Evolutionary conservation across 2,113 vertebrate genomes (phyloP).

Genomic region (Dipodomys ordii): DNA sequence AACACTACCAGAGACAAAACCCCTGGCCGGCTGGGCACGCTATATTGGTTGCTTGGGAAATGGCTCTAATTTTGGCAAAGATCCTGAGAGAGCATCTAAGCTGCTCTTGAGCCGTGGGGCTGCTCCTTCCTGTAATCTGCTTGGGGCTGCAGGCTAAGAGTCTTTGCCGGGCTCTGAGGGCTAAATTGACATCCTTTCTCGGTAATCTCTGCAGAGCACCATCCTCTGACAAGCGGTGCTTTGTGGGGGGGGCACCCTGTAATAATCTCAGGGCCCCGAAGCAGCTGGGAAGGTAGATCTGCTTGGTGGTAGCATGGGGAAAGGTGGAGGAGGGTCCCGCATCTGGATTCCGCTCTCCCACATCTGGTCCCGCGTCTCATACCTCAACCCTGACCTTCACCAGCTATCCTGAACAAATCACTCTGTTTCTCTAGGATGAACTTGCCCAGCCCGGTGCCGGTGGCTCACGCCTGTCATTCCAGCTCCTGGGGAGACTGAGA

Average conservation of each 20-base stretch:
- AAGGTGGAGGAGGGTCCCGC: background rate
- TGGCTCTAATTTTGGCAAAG: slow-evolving; percentile 30
- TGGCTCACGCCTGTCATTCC: too few relatives aligned
- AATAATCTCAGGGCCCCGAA: background rate
- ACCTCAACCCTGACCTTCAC: background rate
- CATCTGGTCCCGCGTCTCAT: background rate
- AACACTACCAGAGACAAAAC: background rate
- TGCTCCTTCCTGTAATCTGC: background rate
- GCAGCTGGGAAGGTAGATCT: background rate
- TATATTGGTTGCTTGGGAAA: background rate
- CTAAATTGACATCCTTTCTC: background rate
- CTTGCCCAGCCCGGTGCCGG: too few relatives aligned
- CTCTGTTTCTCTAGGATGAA: background rate
- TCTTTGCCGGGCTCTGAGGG: background rate
- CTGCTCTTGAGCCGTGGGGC: slow-evolving; percentile 30
- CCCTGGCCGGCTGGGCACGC: background rate
- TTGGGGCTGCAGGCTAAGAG: slow-evolving; percentile 28
- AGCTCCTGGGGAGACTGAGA: too few relatives aligned
- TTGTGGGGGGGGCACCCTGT: background rate
- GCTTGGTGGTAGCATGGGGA: background rate
- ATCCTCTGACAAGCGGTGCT: background rate
- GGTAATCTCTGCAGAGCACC: background rate
- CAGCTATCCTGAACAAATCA: background rate
- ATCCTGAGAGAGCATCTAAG: background rate
- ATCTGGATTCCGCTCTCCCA: background rate